Conservation (phyloP, 1,140 invertebrate genomes). For the Drosophila mojavensis region DNA sequence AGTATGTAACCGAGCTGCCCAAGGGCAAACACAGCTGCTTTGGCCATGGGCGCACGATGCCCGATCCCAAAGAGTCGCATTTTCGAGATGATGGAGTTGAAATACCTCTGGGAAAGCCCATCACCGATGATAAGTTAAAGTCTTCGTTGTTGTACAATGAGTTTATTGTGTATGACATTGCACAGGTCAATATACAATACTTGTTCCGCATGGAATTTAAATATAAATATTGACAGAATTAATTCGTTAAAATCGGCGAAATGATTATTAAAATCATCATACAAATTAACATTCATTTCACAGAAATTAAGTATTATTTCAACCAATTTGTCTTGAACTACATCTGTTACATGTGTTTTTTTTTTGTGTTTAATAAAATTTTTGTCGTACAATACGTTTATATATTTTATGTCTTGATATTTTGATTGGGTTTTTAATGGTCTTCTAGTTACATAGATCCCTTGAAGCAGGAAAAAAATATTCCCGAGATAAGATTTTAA, state of each 20-base stretch:
- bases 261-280: neutral
- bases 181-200: slow-evolving; percentile 94
- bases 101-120: slow-evolving; percentile 90
- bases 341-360: too few species aligned
- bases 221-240: slow-evolving; percentile 85
- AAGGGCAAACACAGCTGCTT: slow-evolving; percentile 91
- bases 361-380: too few species aligned
- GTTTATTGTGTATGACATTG: slow-evolving; percentile 96
- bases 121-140: slow-evolving; percentile 81
- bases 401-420: too few species aligned
- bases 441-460: too few species aligned
- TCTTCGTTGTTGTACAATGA: slow-evolving; percentile 93
- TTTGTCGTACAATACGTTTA: too few species aligned
- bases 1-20: slow-evolving; percentile 92
- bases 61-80: slow-evolving; percentile 84
- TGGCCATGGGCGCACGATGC: slow-evolving; percentile 91
- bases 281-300: neutral
- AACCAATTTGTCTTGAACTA: too few species aligned
- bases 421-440: too few species aligned
- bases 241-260: neutral
- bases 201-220: slow-evolving; percentile 92
- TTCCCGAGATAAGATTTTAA: too few species aligned
- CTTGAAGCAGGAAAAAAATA: too few species aligned
- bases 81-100: slow-evolving; percentile 86
- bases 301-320: neutral